phyloP scores from a whole-genome alignment of 1,140 invertebrate genomes.

The Cylas formicarius region DNA sequence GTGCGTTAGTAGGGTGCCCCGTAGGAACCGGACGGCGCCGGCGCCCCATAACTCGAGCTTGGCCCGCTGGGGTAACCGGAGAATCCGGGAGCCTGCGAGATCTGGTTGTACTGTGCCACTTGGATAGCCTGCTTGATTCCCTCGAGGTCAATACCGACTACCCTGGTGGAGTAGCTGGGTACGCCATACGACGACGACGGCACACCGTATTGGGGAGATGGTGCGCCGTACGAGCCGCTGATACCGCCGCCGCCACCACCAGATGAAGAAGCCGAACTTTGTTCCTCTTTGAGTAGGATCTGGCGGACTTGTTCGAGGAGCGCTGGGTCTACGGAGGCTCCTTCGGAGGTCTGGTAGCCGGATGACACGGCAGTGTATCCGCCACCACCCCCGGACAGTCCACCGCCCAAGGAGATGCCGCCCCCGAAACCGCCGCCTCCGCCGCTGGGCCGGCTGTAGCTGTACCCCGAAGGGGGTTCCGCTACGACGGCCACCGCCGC shows the following conservation, averaged over 20 bases:
- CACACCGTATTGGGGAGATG: conserved; percentile 54
- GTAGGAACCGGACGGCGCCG: conserved; percentile 50
- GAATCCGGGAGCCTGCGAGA: conserved; percentile 39
- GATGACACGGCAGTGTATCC: conserved; percentile 64
- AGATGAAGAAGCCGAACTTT: conserved; percentile 48
- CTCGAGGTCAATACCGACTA: conserved; percentile 67
- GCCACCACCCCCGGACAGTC: conserved; percentile 53
- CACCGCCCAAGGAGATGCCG: conserved; percentile 41
- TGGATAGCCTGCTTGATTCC: conserved; percentile 69
- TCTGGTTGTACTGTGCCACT: conserved; percentile 63
- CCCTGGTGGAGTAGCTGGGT: conserved; percentile 50
- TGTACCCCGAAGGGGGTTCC: conserved; percentile 60
- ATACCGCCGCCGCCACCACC: conserved; percentile 42
- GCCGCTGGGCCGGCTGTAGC: conserved; percentile 53
- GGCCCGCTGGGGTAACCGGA: conserved; percentile 51
- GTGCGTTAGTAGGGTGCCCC: conserved; percentile 50
- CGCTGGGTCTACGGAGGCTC: conserved; percentile 66
- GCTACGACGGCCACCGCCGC: conserved; percentile 49
- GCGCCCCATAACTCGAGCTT: conserved; percentile 32
- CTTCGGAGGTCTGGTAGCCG: conserved; percentile 67
- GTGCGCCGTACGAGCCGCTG: conserved; percentile 47
- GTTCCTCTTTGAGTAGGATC: conserved; percentile 73
- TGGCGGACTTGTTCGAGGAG: conserved; percentile 73
- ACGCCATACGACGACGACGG: conserved; percentile 53
- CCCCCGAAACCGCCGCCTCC: conserved; percentile 43